These are phyloP conservation scores for Conchocele bisecta DNA, from an alignment of 2,888 invertebrate genomes.

Conservation along the genomic window DNA sequence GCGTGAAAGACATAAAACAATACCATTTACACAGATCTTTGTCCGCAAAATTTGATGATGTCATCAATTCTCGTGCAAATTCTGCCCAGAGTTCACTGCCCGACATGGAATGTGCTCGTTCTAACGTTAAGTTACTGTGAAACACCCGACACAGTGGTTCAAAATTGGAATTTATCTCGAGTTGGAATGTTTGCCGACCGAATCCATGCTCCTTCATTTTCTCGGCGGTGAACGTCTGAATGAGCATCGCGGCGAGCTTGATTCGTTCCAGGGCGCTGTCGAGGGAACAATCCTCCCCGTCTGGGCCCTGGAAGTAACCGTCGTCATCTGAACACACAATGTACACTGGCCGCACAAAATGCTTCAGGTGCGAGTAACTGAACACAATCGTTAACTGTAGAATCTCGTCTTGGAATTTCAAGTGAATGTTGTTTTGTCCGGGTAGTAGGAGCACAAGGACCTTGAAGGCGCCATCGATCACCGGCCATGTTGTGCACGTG, in stretches of 20 bases:
- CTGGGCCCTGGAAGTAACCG: constrained; percentile 90
- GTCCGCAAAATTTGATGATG: constrained; percentile 84
- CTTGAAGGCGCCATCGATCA: constrained; percentile 88
- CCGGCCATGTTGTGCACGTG: constrained; percentile 84
- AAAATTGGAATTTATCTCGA: constrained; percentile 87
- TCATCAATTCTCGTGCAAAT: constrained; percentile 93
- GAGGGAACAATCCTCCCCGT: constrained; percentile 86
- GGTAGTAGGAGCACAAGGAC: constrained; percentile 86
- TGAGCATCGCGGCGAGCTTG: constrained; percentile 88
- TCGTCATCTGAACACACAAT: constrained; percentile 91
- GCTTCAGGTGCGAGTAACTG: constrained; percentile 60
- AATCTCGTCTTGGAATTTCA: constrained; percentile 83
- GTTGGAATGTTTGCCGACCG: constrained; percentile 91
- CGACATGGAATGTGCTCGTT: constrained; percentile 86
- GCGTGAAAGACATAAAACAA: constrained; percentile 94
- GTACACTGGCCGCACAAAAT: constrained; percentile 90
- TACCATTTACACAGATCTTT: constrained; percentile 90
- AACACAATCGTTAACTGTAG: constrained; percentile 69
- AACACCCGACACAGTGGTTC: constrained; percentile 88
- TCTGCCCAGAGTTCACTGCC: constrained; percentile 92
- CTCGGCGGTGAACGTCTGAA: constrained; percentile 94
- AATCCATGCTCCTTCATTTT: constrained; percentile 91
- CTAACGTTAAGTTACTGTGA: constrained; percentile 88
- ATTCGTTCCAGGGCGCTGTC: constrained; percentile 91
- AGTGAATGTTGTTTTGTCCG: constrained; percentile 87